Evolutionary conservation across 2,113 vertebrate genomes (phyloP).

Genomic region (Fulmarus glacialis): DNA sequence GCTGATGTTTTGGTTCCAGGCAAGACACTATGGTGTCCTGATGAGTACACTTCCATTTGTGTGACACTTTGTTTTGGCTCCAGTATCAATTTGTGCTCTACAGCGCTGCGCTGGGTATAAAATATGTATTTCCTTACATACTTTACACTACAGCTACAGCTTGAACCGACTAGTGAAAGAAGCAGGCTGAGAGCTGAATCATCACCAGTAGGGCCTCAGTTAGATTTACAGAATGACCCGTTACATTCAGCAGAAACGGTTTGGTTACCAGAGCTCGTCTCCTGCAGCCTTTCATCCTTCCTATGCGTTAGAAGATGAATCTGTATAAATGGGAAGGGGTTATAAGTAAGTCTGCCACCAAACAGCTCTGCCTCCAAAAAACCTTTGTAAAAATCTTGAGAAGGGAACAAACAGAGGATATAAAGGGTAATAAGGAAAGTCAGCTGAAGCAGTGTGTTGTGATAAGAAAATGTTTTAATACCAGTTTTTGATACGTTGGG

Average conservation of each 20-base stretch:
- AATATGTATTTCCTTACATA: fast-evolving
- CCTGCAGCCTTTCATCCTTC: not conserved
- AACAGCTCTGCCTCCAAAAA: not conserved
- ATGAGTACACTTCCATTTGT: no score
- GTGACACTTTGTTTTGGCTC: not conserved
- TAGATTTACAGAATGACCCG: not conserved
- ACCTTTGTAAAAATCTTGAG: not conserved
- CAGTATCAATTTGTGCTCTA: no score
- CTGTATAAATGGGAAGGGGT: not conserved
- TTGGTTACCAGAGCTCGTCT: not conserved
- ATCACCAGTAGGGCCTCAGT: not conserved
- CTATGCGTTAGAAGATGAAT: not conserved
- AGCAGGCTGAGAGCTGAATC: not conserved
- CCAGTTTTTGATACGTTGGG: not conserved
- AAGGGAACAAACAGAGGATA: not conserved
- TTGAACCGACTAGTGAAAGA: not conserved
- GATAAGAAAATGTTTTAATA: not conserved
- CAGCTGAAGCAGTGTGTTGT: not conserved
- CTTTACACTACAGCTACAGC: not conserved
- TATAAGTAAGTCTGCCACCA: not conserved
- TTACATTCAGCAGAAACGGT: not conserved
- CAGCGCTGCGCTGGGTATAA: no score
- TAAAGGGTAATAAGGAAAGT: not conserved
- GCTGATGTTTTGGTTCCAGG: not conserved
- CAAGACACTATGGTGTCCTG: not conserved